Evolutionary conservation across 2,113 vertebrate genomes (phyloP).

Genomic region (Gasterosteus nipponicus): DNA sequence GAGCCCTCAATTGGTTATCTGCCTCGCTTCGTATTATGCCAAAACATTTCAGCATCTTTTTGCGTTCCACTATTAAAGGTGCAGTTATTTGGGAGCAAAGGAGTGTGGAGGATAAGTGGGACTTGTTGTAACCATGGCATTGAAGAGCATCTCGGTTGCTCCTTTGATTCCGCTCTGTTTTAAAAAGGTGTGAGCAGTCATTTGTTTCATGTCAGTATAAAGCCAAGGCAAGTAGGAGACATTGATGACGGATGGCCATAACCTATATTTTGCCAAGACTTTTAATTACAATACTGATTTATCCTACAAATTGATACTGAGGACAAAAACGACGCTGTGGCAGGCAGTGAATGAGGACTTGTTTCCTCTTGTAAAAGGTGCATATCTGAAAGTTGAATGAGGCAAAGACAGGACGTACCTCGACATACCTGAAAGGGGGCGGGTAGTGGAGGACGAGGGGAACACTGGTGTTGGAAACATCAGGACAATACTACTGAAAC

Average conservation of each 20-base stretch:
- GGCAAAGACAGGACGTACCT: too few relatives aligned
- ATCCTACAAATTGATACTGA: background rate
- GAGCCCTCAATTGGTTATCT: slow-evolving; percentile 17
- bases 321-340: slow-evolving; percentile 1
- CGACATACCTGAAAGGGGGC: too few relatives aligned
- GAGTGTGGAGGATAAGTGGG: slow-evolving; percentile 18
- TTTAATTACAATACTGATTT: slow-evolving; percentile 2
- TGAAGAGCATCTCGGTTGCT: slow-evolving; percentile 20
- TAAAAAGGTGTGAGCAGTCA: background rate
- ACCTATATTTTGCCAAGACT: background rate
- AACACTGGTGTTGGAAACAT: too few relatives aligned
- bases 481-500: too few relatives aligned
- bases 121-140: slow-evolving; percentile 18
- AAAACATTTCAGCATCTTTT: slow-evolving; percentile 33
- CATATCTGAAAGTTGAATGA: too few relatives aligned
- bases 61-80: slow-evolving; percentile 18
- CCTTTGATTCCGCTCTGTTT: slow-evolving; percentile 1
- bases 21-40: slow-evolving; percentile 29
- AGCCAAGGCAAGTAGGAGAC: slow-evolving; percentile 26
- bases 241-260: background rate
- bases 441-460: too few relatives aligned
- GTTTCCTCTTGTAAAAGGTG: too few relatives aligned
- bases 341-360: too few relatives aligned
- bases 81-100: slow-evolving; percentile 13
- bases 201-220: slow-evolving; percentile 20